Base-by-base conservation (phyloP, 2,888 invertebrate genomes). In the Zaprionus bogoriensis region DNA sequence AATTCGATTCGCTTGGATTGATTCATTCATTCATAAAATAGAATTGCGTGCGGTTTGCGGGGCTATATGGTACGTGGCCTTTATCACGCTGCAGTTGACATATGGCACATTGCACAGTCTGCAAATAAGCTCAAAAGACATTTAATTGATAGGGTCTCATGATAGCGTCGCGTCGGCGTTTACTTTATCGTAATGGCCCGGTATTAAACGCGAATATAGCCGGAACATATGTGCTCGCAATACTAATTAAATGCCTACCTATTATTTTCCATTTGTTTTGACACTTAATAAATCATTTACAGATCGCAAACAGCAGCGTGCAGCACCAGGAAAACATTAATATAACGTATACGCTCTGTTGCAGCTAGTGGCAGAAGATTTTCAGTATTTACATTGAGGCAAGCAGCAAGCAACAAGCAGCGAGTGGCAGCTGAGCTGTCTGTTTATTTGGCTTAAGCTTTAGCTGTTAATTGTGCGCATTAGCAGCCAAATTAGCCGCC, bases 11-110 rank as follows among this genome's bases (percentile, higher is more conserved):
- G 51, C 59, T 52, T 63, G 47, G 45, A 48, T 64, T 46, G 67
- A 47, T 78, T 78, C 79, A 78, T 78, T 78, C 79, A 78, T 75
- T 82, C 83, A 82, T 78, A 76, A 82, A 83, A 61, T 50, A 53
- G 7, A 50, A 7, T n/a, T 42, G 12, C 57, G 27, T 19, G 38
- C 10, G 41, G 12, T 47, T 53, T 60, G 61, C 62, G 46, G 30
- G 47, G 45, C 50, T 71, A 67, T n/a, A n/a, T n/a, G n/a, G n/a
- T 67, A 73, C 61, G 63, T 61, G 67, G 54, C 25, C 70, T 74
- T 77, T 72, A 81, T 74, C 66, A 65, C 64, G 59, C 39, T 44
- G 48, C 22, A 19, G 48, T 32, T 57, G 74, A 50, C 67, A 68
- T 54, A 64, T 70, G 68, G 57, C 46, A 53, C 45, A 36, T 30